Conservation (phyloP, 2,888 invertebrate genomes). For the Microchrysa polita region DNA sequence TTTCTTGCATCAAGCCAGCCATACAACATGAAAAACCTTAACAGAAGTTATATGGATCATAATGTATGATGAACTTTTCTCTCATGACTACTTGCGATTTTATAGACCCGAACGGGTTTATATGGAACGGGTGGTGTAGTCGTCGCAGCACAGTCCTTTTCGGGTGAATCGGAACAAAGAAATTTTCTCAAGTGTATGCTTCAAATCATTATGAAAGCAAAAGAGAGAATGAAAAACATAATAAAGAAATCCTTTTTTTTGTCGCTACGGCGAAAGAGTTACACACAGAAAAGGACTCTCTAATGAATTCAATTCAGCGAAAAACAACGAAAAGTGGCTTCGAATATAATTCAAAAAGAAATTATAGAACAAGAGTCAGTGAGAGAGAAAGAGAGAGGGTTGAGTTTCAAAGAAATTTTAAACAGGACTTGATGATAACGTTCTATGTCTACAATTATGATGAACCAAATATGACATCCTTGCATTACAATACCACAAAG, state of each 20-base stretch:
- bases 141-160: slow-evolving; percentile 26
- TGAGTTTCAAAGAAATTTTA: not conserved
- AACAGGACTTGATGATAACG: not conserved
- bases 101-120: slow-evolving; percentile 1
- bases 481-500: not conserved
- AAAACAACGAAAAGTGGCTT: slow-evolving; percentile 40
- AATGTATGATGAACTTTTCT: slow-evolving; percentile 31
- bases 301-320: slow-evolving; percentile 34
- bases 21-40: not conserved
- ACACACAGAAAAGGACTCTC: slow-evolving; percentile 29
- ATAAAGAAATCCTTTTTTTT: slow-evolving; percentile 32
- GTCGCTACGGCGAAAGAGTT: slow-evolving; percentile 21
- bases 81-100: not conserved
- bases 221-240: slow-evolving; percentile 18
- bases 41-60: not conserved
- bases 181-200: slow-evolving; percentile 48
- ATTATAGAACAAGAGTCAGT: slow-evolving; percentile 40
- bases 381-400: not conserved
- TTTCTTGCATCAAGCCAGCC: not conserved
- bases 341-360: slow-evolving; percentile 32
- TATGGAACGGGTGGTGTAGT: not conserved
- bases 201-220: slow-evolving; percentile 39
- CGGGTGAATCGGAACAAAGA: slow-evolving; percentile 49
- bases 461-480: slow-evolving; percentile 9
- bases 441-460: not conserved